These are phyloP conservation scores for Pseudochirops corinnae DNA, from an alignment of 2,797 vertebrate genomes.

Conservation along the genomic window DNA sequence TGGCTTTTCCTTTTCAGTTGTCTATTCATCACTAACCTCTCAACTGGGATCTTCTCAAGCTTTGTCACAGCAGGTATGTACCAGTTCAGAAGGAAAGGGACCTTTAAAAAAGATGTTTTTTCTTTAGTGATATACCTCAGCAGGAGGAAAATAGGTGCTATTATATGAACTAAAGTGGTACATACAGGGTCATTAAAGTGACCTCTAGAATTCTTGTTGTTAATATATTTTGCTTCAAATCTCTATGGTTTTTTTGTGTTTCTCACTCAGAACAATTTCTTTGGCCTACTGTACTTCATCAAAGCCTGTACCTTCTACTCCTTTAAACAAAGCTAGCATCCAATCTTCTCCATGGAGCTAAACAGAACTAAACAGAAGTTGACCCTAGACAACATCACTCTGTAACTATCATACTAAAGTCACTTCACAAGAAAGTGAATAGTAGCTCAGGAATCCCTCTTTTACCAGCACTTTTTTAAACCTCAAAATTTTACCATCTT, in stretches of 20 bases:
- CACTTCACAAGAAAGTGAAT: neutral
- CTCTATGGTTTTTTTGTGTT: neutral
- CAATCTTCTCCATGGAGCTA: conserved; percentile 13
- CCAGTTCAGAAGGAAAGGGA: conserved; percentile 14
- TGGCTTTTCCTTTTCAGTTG: conserved; percentile 27
- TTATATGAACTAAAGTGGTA: conserved; percentile 1
- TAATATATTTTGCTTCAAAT: conserved; percentile 1
- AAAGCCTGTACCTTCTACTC: neutral
- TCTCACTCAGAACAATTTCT: neutral
- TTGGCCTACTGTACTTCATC: neutral
- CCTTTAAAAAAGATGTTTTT: conserved; percentile 30
- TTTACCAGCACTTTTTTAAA: neutral
- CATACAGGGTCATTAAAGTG: neutral
- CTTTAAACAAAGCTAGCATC: conserved; percentile 14
- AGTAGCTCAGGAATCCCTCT: neutral
- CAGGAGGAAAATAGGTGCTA: conserved; percentile 6
- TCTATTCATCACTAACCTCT: conserved; percentile 44
- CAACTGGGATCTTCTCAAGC: neutral
- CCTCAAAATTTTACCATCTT: neutral
- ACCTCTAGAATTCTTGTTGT: conserved; percentile 11
- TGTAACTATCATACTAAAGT: neutral
- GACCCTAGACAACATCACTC: neutral
- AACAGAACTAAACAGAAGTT: neutral
- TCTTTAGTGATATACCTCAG: conserved; percentile 33
- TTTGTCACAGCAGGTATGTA: conserved; percentile 27